Conservation (phyloP, 2,888 invertebrate genomes). For the Dynastes maya region DNA sequence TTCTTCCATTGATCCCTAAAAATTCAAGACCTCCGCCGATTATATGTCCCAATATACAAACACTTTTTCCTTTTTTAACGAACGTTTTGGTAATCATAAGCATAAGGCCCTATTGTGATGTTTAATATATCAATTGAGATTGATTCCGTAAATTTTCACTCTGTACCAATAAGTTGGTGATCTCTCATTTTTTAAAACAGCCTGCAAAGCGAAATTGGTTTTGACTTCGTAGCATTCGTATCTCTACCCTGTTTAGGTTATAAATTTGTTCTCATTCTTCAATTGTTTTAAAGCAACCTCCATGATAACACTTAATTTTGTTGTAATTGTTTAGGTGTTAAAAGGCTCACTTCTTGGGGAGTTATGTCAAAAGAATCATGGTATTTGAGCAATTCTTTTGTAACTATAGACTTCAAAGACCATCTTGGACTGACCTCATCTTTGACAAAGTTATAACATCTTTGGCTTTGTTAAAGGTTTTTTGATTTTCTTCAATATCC, state of each 20-base stretch:
- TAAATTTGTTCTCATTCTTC: neutral
- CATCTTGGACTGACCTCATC: neutral
- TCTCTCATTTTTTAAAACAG: slow-evolving; percentile 18
- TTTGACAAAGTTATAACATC: neutral
- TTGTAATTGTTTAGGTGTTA: neutral
- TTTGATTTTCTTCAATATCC: slow-evolving; percentile 10
- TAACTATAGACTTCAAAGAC: slow-evolving; percentile 3
- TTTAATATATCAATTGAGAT: slow-evolving; percentile 11
- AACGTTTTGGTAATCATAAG: slow-evolving; percentile 33
- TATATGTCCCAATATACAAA: neutral
- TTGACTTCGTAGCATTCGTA: slow-evolving; percentile 24
- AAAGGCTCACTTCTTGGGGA: neutral
- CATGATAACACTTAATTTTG: neutral
- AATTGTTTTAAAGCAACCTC: neutral
- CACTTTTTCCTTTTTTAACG: slow-evolving; percentile 4
- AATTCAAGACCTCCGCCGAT: slow-evolving; percentile 16
- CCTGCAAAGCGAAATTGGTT: neutral
- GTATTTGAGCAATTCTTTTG: neutral
- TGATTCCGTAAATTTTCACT: slow-evolving; percentile 15
- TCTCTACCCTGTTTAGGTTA: slow-evolving; percentile 1
- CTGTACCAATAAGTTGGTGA: slow-evolving; percentile 26
- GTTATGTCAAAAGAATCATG: neutral
- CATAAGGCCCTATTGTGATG: slow-evolving; percentile 16
- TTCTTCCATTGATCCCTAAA: slow-evolving; percentile 1
- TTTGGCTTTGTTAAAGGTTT: neutral